Conservation (phyloP, 2,888 invertebrate genomes). For the Autographa gamma region DNA sequence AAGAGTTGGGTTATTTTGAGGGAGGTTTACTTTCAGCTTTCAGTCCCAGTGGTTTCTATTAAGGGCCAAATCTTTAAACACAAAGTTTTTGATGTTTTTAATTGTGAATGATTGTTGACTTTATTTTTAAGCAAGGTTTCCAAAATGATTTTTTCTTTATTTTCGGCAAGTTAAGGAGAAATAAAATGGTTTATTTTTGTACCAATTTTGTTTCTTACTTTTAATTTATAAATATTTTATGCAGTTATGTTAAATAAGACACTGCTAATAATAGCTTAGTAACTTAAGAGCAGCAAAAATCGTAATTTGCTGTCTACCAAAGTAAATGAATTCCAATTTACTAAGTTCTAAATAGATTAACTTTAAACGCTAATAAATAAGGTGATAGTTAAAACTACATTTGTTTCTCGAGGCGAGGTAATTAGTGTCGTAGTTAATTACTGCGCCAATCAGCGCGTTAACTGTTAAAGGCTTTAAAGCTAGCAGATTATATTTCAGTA, state of each 20-base stretch:
- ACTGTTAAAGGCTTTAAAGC: conserved; percentile 4
- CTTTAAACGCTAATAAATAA: neutral
- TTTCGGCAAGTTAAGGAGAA: too few relatives aligned
- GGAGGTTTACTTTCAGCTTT: conserved; percentile 10
- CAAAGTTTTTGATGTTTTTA: neutral
- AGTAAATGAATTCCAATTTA: too few relatives aligned
- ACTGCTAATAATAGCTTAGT: too few relatives aligned
- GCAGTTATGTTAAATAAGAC: too few relatives aligned
- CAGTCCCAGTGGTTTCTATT: neutral
- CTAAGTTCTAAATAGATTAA: neutral
- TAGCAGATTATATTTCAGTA: conserved; percentile 1
- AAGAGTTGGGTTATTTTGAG: conserved; percentile 18
- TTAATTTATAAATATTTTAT: too few relatives aligned
- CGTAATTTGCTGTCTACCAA: too few relatives aligned
- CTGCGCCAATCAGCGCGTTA: neutral
- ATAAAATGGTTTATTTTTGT: too few relatives aligned
- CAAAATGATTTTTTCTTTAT: too few relatives aligned
- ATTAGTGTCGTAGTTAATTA: conserved; percentile 4
- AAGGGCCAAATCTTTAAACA: neutral
- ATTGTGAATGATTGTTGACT: neutral
- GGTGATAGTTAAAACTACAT: conserved; percentile 1
- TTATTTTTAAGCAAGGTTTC: neutral
- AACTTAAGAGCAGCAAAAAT: too few relatives aligned
- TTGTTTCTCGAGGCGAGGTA: neutral
- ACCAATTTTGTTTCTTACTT: too few relatives aligned